Evolutionary conservation across 2,113 vertebrate species (phyloP).

Genomic region (Hyperopisus bebe): DNA sequence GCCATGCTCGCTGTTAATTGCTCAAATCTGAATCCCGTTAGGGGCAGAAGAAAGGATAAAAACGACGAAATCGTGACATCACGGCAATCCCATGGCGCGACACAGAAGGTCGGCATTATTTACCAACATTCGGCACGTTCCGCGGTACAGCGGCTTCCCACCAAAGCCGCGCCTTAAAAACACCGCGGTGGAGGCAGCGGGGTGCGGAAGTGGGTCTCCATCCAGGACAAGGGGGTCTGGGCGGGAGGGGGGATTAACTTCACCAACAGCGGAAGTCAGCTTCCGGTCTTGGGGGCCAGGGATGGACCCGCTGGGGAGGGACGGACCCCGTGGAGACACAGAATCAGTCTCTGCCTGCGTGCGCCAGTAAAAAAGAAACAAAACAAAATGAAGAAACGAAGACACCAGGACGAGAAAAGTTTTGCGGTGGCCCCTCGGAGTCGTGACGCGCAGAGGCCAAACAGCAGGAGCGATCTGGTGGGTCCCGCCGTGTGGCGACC

Average conservation of each 20-base stretch:
- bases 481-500: neutral
- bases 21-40: conserved; percentile 6
- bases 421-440: neutral
- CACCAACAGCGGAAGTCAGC: neutral
- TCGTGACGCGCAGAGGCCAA: neutral
- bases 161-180: neutral
- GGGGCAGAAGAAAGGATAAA: conserved; percentile 8
- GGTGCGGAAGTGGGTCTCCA: neutral
- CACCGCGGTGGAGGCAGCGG: neutral
- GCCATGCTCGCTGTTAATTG: neutral
- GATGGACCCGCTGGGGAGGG: conserved; percentile 22
- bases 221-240: neutral
- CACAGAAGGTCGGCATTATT: neutral
- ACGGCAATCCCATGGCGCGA: neutral
- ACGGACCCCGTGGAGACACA: conserved; percentile 17
- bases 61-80: neutral
- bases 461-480: conserved; percentile 1
- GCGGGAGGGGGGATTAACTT: neutral
- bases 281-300: conserved; percentile 9
- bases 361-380: neutral
- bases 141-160: neutral
- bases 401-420: neutral
- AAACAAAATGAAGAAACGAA: neutral
- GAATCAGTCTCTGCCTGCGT: neutral
- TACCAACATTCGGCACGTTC: neutral